Base-by-base conservation (phyloP, 2,888 invertebrate species). In the Lochmaea crataegi region DNA sequence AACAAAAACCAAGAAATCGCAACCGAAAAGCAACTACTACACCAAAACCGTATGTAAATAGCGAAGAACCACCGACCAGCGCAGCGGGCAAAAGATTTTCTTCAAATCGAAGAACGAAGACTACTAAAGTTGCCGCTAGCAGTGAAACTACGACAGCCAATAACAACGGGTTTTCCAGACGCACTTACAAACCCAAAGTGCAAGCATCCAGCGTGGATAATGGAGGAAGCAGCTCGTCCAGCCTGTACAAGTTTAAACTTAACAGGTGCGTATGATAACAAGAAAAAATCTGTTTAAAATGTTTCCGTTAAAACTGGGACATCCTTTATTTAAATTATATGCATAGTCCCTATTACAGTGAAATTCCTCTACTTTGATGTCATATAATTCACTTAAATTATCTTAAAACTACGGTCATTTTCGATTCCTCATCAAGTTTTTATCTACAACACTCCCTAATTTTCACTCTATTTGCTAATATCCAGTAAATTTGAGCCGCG, bases 161-260 rank as follows among this genome's bases (percentile, higher is more conserved):
- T 87, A 76, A 80, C 80, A 75, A 86, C 83, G 85, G 88, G 85
- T 80, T 86, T 45, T 86, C 83, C 80, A 82, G 93, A 77, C 90
- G 91, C 73, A 90, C 92, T 41, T 95, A 92, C 85, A 92, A 94
- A 78, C 92, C 93, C 6, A 92, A 92, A 80, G 87, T 90, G 71
- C 90, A 91, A 84, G 79, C 88, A 11, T 81, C 85, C 41, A 84
- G 90, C 76, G 88, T 89, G 2, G 92, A 92, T 78, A 84, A 88
- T 26, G 88, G 91, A 6, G 91, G 91, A 53, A 92, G 92, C 45
- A 18, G 63, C 16, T 64, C 69, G 22, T 74, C 75, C 51, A 78
- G 78, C 77, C 87, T 94, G 73, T 94, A 94, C 83, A 94, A 94
- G 87, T 93, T 95, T 81, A 96, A 95, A 85, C 87, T 96, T 58